Percentiles rank a stretch among this genome's conserved stretches.
Conservation (phyloP, 2,113 vertebrate genomes). For the Falco punctatus region DNA sequence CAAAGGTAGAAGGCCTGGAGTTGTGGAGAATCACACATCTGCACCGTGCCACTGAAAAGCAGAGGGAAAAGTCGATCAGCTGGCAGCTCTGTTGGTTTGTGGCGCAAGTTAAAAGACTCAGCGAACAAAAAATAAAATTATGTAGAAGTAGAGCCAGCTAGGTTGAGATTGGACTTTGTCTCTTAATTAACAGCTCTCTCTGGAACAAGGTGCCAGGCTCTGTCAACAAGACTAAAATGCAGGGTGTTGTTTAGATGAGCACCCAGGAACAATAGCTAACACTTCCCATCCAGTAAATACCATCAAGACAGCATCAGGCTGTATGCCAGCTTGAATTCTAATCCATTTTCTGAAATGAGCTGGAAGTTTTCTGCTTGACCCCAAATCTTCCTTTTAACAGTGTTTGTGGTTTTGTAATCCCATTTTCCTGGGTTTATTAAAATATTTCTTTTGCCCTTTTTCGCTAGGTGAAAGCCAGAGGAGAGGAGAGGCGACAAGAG, state of each 20-base stretch:
- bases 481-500: neutral
- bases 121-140: constrained; percentile 41
- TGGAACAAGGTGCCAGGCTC: neutral
- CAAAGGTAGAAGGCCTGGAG: constrained; percentile 17
- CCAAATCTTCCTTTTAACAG: neutral
- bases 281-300: neutral
- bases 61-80: neutral
- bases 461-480: neutral
- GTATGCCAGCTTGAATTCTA: neutral
- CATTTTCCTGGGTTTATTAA: neutral
- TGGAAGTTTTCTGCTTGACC: neutral
- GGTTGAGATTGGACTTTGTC: constrained; percentile 39
- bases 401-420: neutral
- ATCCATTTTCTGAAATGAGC: neutral
- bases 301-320: constrained; percentile 1
- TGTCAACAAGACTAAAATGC: neutral
- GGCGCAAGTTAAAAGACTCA: neutral
- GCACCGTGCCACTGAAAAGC: neutral
- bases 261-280: constrained; percentile 18
- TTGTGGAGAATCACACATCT: neutral
- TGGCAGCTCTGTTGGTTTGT: neutral
- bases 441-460: neutral
- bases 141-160: constrained; percentile 25
- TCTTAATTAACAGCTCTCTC: constrained; percentile 52
- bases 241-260: constrained; percentile 29